phyloP scores from a whole-genome alignment of 2,888 invertebrate genomes.

The Drosophila monieri region DNA sequence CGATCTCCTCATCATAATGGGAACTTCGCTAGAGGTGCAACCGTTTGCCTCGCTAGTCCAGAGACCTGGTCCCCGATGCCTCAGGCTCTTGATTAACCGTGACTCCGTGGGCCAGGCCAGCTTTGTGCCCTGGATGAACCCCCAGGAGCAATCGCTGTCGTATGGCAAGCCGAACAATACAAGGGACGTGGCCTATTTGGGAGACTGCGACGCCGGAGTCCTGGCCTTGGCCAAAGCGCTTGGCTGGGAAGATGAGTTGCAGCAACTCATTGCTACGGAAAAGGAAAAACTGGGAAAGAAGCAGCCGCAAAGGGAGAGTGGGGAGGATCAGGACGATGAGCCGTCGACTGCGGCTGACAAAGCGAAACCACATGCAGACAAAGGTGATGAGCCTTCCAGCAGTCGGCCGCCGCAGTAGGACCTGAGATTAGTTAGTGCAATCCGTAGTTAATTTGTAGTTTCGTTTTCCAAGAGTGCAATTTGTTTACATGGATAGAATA shows the following conservation, averaged over 20 bases:
- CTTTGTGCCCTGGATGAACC: constrained; percentile 68
- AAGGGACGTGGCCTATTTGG: constrained; percentile 92
- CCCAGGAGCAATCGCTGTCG: constrained; percentile 86
- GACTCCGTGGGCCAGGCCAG: constrained; percentile 88
- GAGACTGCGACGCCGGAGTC: constrained; percentile 93
- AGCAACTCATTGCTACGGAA: constrained; percentile 85
- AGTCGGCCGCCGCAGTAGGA: not conserved
- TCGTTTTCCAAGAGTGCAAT: constrained; percentile 28
- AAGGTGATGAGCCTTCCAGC: constrained; percentile 10
- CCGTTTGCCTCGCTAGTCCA: constrained; percentile 96
- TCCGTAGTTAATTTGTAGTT: constrained; percentile 28
- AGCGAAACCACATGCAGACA: constrained; percentile 3
- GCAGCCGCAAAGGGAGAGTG: constrained; percentile 2
- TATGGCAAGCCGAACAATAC: constrained; percentile 87
- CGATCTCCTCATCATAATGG: constrained; percentile 96
- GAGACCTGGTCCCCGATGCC: constrained; percentile 89
- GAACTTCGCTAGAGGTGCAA: constrained; percentile 96
- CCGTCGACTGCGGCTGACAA: not conserved
- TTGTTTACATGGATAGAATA: constrained; percentile 26
- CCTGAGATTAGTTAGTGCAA: constrained; percentile 14
- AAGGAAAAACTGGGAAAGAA: constrained; percentile 84
- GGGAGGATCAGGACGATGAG: not conserved
- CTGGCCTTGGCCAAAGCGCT: constrained; percentile 89
- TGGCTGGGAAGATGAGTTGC: constrained; percentile 90
- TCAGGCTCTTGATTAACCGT: constrained; percentile 94